These are phyloP conservation scores for Aradus depressus DNA, from an alignment of 2,888 invertebrate genomes.

Conservation along the genomic window DNA sequence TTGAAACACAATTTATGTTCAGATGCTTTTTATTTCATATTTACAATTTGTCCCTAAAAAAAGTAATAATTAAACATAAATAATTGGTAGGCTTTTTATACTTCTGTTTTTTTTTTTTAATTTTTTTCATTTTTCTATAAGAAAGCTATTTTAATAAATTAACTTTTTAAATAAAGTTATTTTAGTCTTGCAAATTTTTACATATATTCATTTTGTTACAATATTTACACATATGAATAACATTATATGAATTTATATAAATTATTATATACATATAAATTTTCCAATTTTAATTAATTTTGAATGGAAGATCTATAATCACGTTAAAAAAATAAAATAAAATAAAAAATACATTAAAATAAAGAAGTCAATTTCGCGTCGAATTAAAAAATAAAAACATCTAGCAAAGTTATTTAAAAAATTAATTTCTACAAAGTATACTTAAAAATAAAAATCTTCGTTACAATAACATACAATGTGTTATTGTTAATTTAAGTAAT, in stretches of 20 bases:
- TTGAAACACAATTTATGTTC: too few species aligned
- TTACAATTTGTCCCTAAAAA: constrained; percentile 8
- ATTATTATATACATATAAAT: constrained; percentile 1
- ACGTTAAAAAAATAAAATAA: constrained; percentile 4
- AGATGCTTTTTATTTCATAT: neutral
- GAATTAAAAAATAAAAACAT: constrained; percentile 4
- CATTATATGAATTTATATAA: constrained; percentile 8
- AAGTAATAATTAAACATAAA: constrained; percentile 21
- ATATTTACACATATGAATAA: constrained; percentile 20
- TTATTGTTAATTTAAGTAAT: too few species aligned
- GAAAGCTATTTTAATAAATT: constrained; percentile 22
- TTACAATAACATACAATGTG: constrained; percentile 6
- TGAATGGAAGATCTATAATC: constrained; percentile 4
- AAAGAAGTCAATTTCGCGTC: neutral
- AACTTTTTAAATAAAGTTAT: constrained; percentile 18
- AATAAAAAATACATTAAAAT: neutral
- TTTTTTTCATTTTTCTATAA: too few species aligned
- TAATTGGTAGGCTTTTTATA: constrained; percentile 21
- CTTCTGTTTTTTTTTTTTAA: too few species aligned
- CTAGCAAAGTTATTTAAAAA: neutral
- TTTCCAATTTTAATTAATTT: constrained; percentile 1
- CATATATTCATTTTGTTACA: constrained; percentile 21
- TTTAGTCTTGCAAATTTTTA: constrained; percentile 20
- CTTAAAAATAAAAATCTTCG: neutral
- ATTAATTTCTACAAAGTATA: neutral